phyloP scores from a whole-genome alignment of 2,888 invertebrate species.

The Ernsta delagoae region DNA sequence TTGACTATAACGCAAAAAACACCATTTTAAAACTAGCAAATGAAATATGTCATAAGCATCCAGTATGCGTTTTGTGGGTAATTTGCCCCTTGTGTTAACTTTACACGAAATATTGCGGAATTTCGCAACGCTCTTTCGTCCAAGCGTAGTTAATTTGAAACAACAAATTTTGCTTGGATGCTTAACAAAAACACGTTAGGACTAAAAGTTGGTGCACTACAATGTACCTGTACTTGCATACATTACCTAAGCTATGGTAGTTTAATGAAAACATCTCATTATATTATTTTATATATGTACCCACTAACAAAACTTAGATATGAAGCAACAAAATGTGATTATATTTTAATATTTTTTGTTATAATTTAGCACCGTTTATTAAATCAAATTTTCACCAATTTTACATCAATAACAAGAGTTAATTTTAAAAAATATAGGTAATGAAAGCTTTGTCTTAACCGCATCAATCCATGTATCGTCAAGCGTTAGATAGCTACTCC shows the following conservation, averaged over 20 bases:
- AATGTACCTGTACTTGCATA: conserved; percentile 8
- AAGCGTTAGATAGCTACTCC: no score
- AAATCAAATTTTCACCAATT: no score
- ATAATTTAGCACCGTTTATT: no score
- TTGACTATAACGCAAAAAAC: neutral
- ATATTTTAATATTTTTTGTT: no score
- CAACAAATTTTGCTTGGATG: conserved; percentile 31
- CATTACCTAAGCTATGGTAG: conserved; percentile 1
- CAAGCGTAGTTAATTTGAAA: conserved; percentile 28
- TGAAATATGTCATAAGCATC: conserved; percentile 26
- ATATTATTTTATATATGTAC: neutral
- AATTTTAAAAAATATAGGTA: no score
- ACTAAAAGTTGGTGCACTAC: neutral
- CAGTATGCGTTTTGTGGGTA: conserved; percentile 11
- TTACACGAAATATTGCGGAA: conserved; percentile 30
- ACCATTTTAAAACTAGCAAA: neutral
- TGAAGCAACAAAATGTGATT: no score
- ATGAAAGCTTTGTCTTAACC: no score
- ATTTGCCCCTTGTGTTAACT: conserved; percentile 17
- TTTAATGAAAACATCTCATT: conserved; percentile 8
- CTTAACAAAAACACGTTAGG: conserved; percentile 23
- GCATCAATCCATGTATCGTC: no score
- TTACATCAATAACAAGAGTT: no score
- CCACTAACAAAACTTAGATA: no score
- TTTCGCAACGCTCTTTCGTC: conserved; percentile 29